Evolutionary conservation across 2,888 invertebrate genomes (phyloP).

Genomic region (Anoplius nigerrimus): DNA sequence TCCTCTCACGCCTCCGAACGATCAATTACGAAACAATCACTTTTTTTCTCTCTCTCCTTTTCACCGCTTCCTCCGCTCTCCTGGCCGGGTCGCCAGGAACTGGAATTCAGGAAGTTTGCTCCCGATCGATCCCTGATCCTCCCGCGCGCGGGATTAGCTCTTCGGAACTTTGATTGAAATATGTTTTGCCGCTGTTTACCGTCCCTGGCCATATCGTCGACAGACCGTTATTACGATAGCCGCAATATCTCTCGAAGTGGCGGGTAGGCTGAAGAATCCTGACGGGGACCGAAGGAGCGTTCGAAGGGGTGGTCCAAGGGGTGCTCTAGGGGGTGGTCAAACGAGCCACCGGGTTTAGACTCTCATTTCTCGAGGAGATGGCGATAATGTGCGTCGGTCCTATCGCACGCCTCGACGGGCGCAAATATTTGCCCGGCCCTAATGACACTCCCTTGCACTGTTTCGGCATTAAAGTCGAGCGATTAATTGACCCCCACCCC

Average conservation of each 20-base stretch:
- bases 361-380: no score
- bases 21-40: not conserved
- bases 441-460: no score
- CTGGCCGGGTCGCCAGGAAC: no score
- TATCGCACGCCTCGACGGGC: slow-evolving; percentile 23
- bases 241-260: slow-evolving; percentile 33
- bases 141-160: slow-evolving; percentile 54
- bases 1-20: no score
- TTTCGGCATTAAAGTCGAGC: no score
- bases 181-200: slow-evolving; percentile 68
- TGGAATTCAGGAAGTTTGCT: slow-evolving; percentile 30
- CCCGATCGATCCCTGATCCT: slow-evolving; percentile 48
- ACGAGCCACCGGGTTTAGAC: no score
- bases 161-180: slow-evolving; percentile 70
- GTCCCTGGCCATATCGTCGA: slow-evolving; percentile 58
- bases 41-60: not conserved
- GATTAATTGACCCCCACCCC: no score
- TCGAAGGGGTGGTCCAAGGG: not conserved
- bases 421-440: slow-evolving; percentile 11
- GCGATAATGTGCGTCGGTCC: slow-evolving; percentile 21
- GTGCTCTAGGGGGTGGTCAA: no score
- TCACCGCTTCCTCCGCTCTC: no score
- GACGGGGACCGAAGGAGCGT: not conserved
- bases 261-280: not conserved
- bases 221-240: slow-evolving; percentile 53